phyloP scores from a whole-genome alignment of 2,113 vertebrate genomes.

The Synodontis membranacea region DNA sequence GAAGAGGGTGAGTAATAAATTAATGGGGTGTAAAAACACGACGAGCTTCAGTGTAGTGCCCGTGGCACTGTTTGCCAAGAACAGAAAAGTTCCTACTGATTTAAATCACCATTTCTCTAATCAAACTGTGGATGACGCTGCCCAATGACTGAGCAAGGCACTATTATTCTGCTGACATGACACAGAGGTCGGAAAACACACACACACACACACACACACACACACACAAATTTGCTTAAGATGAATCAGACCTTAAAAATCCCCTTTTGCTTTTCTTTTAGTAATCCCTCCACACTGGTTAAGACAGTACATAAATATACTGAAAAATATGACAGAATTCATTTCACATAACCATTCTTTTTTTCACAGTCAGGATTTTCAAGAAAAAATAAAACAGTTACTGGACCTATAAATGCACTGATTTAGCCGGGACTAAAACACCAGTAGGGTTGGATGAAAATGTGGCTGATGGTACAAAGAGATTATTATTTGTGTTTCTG shows the following conservation, averaged over 20 bases:
- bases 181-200: not conserved
- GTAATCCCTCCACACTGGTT: not conserved
- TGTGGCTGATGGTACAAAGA: not conserved
- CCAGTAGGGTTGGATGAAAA: not conserved
- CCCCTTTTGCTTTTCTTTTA: not conserved
- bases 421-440: not conserved
- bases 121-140: slow-evolving; percentile 24
- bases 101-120: slow-evolving; percentile 29
- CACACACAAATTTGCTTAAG: not conserved
- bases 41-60: slow-evolving; percentile 81
- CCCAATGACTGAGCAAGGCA: slow-evolving; percentile 16
- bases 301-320: not conserved
- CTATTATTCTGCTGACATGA: slow-evolving; percentile 10
- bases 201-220: not conserved
- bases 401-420: not conserved
- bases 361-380: not conserved
- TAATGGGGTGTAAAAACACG: slow-evolving; percentile 80
- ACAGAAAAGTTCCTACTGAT: slow-evolving; percentile 51
- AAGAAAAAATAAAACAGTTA: not conserved
- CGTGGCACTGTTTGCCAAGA: slow-evolving; percentile 83
- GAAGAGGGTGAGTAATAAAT: slow-evolving; percentile 74
- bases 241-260: not conserved
- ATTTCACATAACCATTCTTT: not conserved
- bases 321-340: not conserved
- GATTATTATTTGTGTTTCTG: slow-evolving; percentile 72